A percentile compares a stretch with the other conserved stretches of the same genome.
These are phyloP conservation scores for Microtus richardsoni DNA, from an alignment of 2,113 vertebrate genomes.

Conservation along the genomic window DNA sequence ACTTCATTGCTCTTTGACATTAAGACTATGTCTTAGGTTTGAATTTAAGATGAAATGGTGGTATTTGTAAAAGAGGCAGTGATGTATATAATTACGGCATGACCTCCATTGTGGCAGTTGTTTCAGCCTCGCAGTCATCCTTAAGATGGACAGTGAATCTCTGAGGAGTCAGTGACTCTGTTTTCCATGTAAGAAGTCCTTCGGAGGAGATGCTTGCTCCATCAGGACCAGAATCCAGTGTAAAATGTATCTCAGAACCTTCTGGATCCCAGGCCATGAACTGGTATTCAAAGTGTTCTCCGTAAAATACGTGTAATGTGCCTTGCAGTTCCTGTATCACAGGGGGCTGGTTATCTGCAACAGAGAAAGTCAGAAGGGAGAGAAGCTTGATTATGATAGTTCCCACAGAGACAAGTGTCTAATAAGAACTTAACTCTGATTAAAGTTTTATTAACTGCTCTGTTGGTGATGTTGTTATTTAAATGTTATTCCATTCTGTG, in stretches of 20 bases:
- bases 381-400: neutral
- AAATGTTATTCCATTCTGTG: neutral
- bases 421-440: neutral
- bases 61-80: neutral
- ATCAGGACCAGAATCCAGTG: slow-evolving; percentile 88
- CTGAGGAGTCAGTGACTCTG: slow-evolving; percentile 77
- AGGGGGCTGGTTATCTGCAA: slow-evolving; percentile 91
- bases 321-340: slow-evolving; percentile 85
- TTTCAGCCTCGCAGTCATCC: slow-evolving; percentile 90
- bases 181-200: slow-evolving; percentile 92
- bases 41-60: neutral
- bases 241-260: slow-evolving; percentile 90
- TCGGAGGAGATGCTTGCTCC: slow-evolving; percentile 89
- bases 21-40: neutral
- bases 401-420: neutral
- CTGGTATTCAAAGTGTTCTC: slow-evolving; percentile 91
- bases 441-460: neutral
- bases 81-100: slow-evolving; percentile 39
- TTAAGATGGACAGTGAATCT: slow-evolving; percentile 87
- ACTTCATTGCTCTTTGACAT: neutral
- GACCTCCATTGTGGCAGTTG: slow-evolving; percentile 88
- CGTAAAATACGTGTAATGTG: slow-evolving; percentile 88
- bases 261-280: slow-evolving; percentile 92
- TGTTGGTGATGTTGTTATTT: neutral
- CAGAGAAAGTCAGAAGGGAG: slow-evolving; percentile 61